A percentile compares a stretch with the other conserved stretches of the same genome.
Evolutionary conservation across 2,113 vertebrate species (phyloP).

Genomic region (Heterotis niloticus): DNA sequence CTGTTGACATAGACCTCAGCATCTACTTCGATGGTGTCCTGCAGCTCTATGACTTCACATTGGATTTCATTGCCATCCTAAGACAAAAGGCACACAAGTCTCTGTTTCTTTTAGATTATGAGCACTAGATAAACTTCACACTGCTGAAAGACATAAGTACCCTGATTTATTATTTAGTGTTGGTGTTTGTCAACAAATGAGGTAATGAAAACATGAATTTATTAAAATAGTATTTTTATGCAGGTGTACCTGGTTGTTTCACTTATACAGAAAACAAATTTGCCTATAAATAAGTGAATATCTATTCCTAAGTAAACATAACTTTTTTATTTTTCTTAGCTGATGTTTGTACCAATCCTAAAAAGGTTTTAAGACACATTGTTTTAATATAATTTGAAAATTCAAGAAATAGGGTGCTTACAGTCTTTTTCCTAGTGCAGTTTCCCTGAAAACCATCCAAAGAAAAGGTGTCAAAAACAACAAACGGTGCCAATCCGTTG

Average conservation of each 20-base stretch:
- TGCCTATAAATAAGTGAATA: not conserved
- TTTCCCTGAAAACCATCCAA: constrained; percentile 2
- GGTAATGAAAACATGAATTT: too few relatives aligned
- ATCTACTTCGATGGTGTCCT: constrained; percentile 23
- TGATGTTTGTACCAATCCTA: not conserved
- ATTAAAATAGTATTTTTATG: too few relatives aligned
- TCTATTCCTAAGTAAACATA: too few relatives aligned
- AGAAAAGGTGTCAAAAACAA: not conserved
- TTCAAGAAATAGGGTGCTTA: constrained; percentile 8
- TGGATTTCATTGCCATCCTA: not conserved
- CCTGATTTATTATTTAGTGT: too few relatives aligned
- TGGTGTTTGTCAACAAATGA: too few relatives aligned
- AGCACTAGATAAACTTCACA: not conserved
- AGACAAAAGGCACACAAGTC: constrained; percentile 1
- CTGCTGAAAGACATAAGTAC: too few relatives aligned
- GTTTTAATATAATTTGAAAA: not conserved
- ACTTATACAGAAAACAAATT: not conserved
- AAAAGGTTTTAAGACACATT: not conserved
- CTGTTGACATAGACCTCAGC: constrained; percentile 18
- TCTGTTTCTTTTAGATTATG: not conserved
- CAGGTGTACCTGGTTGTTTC: too few relatives aligned
- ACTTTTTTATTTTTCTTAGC: too few relatives aligned
- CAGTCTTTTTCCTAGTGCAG: not conserved
- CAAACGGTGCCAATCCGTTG: not conserved
- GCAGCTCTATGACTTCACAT: constrained; percentile 30